Evolutionary conservation across 53 echinoderm and acorn worm species (phyloP), one percentile per base, ranked within the genome.

Genomic region (Pentamera pediparva): DNA sequence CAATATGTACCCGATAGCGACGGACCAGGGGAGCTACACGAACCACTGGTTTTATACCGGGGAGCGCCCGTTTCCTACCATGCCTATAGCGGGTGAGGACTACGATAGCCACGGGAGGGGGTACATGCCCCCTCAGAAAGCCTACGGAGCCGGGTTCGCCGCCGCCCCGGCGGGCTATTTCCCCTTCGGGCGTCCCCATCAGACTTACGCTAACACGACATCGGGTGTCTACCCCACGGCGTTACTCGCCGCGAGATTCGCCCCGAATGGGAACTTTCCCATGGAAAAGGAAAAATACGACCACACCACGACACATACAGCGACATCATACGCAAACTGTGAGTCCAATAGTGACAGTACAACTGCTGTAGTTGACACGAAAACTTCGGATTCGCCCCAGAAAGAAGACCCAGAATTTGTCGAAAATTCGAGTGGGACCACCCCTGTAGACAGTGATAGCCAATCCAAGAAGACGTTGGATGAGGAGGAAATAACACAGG

Each of bases 1-100:
- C 51, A 92, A 89, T 60, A 93, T 89, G 89, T 89, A 93, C 79
- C 84, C 88, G 27, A 39, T 92, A 60, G 83, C 83, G 24, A 65
- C 84, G 5, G 92, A 92, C 41, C 92, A 92, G 62, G 77, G 69
- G 19, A 73, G 79, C 18, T 88, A 88, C 18, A 78, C 89, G 22
- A 89, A 89, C 79, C 85, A 85, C 28, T 89, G 89, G 89, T 77
- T 85, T 31, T 89, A 85, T 54, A 74, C 89, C 17, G 67, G 85
- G 4, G 85, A 85, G 7, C 62, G 76, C 0, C 75, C 81, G 50
- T 89, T 85, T 58, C 69, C 89, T 13, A 77, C 89, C 11, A 82
- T 82, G 72, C 73, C 85, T 5, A 78, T 87, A 6, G 71, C 71
- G 9, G 59, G 77, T 31, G 89, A 89, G 56, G 89, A 89, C 56